These are phyloP conservation scores for Sebastes taczanowskii DNA, from an alignment of 2,797 vertebrate genomes.

Conservation along the genomic window DNA sequence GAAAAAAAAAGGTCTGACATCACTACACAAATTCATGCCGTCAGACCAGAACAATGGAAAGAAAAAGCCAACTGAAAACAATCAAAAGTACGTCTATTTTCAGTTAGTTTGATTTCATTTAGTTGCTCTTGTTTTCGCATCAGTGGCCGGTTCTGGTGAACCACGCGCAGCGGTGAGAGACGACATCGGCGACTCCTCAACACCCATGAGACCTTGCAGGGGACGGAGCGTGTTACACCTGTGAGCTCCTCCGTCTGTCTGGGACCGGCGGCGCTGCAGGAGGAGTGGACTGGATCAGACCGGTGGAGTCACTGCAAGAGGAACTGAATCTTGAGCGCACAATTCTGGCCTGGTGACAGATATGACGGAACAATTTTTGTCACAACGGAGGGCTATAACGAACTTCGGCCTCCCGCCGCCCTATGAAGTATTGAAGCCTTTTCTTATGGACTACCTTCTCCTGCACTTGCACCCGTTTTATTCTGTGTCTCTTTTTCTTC, in stretches of 20 bases:
- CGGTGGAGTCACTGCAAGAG: constrained; percentile 21
- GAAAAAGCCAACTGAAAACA: constrained; percentile 74
- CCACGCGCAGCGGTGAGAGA: constrained; percentile 1
- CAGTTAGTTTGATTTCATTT: constrained; percentile 52
- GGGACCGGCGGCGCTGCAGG: constrained; percentile 1
- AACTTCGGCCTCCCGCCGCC: constrained; percentile 30
- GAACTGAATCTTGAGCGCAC: constrained; percentile 42
- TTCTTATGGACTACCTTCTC: constrained; percentile 55
- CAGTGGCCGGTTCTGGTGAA: constrained; percentile 15
- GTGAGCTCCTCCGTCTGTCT: constrained; percentile 24
- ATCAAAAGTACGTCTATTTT: constrained; percentile 59
- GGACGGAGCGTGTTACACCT: constrained; percentile 25
- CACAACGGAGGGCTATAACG: constrained; percentile 44
- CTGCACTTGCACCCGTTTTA: constrained; percentile 64
- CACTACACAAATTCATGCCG: constrained; percentile 36
- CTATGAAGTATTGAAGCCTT: constrained; percentile 70
- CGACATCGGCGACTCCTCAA: constrained; percentile 16
- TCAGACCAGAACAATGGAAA: constrained; percentile 61
- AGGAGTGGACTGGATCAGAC: constrained; percentile 20
- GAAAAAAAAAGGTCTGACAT: neutral
- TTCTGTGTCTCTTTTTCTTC: constrained; percentile 40
- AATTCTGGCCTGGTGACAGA: constrained; percentile 54
- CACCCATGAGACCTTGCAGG: constrained; percentile 68
- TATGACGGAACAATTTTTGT: constrained; percentile 39
- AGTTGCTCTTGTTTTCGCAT: constrained; percentile 28